Evolutionary conservation across 2,113 vertebrate species (phyloP).

Genomic region (Alligator sinensis): DNA sequence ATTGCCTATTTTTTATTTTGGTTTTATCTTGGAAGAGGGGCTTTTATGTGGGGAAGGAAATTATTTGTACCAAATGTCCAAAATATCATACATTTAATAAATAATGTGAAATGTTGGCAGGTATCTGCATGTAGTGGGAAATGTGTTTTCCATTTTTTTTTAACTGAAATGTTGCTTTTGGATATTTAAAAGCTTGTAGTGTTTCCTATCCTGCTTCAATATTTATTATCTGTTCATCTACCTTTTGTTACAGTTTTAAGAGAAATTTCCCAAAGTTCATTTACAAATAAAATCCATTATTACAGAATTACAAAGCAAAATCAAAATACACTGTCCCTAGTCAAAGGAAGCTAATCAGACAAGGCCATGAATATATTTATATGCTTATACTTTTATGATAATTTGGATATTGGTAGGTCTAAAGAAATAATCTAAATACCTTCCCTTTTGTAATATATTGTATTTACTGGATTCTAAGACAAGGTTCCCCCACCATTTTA

Average conservation of each 20-base stretch:
- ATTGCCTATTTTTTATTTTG: not conserved
- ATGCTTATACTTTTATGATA: conserved; percentile 29
- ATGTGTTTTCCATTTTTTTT: conserved; percentile 12
- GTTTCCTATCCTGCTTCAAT: conserved; percentile 55
- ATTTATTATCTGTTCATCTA: conserved; percentile 8
- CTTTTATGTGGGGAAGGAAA: not conserved
- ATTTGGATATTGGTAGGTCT: conserved; percentile 52
- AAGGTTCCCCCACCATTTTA: no score
- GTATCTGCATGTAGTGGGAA: not conserved
- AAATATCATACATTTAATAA: not conserved
- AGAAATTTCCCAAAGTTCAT: conserved; percentile 47
- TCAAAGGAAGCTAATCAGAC: conserved; percentile 53
- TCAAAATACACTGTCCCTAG: conserved; percentile 22
- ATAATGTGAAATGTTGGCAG: not conserved
- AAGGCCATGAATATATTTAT: conserved; percentile 32
- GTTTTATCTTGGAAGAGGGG: not conserved
- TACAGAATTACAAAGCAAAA: conserved; percentile 41
- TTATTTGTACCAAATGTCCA: conserved; percentile 13
- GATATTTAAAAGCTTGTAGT: conserved; percentile 42
- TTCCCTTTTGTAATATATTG: conserved; percentile 37
- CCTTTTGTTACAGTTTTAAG: not conserved
- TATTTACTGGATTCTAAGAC: no score
- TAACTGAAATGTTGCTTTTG: conserved; percentile 6
- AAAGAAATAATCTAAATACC: conserved; percentile 58
- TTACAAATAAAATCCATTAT: conserved; percentile 37